These are phyloP conservation scores for Hirudinaria manillensis DNA, from an alignment of 2,888 invertebrate species.

Conservation along the genomic window DNA sequence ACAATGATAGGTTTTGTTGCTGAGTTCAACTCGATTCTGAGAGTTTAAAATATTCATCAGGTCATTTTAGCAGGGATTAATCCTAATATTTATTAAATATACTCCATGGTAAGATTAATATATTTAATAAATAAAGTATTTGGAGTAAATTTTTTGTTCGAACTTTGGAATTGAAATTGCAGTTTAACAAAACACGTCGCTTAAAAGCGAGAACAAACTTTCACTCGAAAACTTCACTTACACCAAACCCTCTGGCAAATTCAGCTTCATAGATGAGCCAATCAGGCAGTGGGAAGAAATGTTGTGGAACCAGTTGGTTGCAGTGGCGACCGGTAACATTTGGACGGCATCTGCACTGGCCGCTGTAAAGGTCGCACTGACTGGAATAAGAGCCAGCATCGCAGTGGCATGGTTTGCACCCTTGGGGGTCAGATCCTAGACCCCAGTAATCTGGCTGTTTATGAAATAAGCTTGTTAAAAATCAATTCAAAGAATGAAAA, in stretches of 20 bases:
- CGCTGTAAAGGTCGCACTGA: slow-evolving; percentile 73
- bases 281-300: slow-evolving; percentile 80
- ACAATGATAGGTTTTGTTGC: too few species aligned
- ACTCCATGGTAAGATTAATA: too few species aligned
- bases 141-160: too few species aligned
- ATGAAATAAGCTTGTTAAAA: neutral
- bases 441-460: slow-evolving; percentile 79
- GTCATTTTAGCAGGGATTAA: too few species aligned
- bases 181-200: too few species aligned
- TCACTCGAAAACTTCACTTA: slow-evolving; percentile 51
- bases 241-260: slow-evolving; percentile 61
- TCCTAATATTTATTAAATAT: too few species aligned
- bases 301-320: slow-evolving; percentile 73
- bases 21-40: too few species aligned
- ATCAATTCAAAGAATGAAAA: neutral
- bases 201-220: neutral
- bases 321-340: slow-evolving; percentile 66
- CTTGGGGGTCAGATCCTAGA: slow-evolving; percentile 79
- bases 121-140: too few species aligned
- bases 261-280: slow-evolving; percentile 88
- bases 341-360: slow-evolving; percentile 72
- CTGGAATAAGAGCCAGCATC: slow-evolving; percentile 83
- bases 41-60: too few species aligned
- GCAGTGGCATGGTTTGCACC: slow-evolving; percentile 92
- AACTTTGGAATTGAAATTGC: too few species aligned